phyloP scores from a whole-genome alignment of 2,888 invertebrate species.

The Hydroisotoma schaefferi region DNA sequence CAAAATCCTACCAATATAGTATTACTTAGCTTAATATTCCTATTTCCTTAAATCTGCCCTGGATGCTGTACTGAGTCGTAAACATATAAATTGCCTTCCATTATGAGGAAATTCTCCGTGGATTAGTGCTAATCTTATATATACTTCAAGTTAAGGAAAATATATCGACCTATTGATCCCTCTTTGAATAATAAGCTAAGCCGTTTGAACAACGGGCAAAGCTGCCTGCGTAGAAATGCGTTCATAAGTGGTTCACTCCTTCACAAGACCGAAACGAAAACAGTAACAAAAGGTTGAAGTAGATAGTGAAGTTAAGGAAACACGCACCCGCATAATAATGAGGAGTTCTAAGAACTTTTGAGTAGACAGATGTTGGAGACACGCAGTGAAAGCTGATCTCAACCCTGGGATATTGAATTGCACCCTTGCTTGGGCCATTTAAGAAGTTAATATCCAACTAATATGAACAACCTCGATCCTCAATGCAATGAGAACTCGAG shows the following conservation, averaged over 20 bases:
- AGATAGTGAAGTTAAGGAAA: neutral
- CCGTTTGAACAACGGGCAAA: too few relatives aligned
- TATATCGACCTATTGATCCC: slow-evolving; percentile 3
- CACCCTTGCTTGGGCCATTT: neutral
- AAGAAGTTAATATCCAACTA: neutral
- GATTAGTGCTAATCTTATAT: slow-evolving; percentile 7
- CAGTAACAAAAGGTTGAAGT: too few relatives aligned
- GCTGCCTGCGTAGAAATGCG: too few relatives aligned
- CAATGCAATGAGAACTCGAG: too few relatives aligned
- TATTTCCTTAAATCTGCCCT: too few relatives aligned
- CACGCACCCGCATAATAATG: slow-evolving; percentile 17
- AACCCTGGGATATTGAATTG: slow-evolving; percentile 9
- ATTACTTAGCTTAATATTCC: too few relatives aligned
- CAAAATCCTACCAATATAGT: too few relatives aligned
- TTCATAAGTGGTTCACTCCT: too few relatives aligned
- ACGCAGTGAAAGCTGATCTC: neutral
- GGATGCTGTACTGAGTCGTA: slow-evolving; percentile 1
- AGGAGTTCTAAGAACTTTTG: slow-evolving; percentile 10
- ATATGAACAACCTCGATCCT: neutral
- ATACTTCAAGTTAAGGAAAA: neutral
- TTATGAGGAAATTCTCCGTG: slow-evolving; percentile 3
- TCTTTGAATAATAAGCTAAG: slow-evolving; percentile 12
- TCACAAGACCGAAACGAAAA: too few relatives aligned
- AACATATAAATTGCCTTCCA: slow-evolving; percentile 11
- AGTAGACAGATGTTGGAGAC: slow-evolving; percentile 7